phyloP scores from a whole-genome alignment of 1,140 invertebrate genomes.

The Nasonia giraulti region DNA sequence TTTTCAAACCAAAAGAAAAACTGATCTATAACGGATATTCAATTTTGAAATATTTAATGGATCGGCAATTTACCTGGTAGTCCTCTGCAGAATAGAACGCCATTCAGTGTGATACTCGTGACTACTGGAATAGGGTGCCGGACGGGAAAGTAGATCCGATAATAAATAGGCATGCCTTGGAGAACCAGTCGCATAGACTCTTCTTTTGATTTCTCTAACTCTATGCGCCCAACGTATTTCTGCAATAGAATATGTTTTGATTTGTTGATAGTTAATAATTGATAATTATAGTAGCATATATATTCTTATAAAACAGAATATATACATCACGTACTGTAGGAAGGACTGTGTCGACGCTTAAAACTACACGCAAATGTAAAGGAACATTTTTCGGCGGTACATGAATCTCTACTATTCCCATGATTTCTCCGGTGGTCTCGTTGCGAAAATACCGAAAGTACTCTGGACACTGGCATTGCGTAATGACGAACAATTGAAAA shows the following conservation, averaged over 20 bases:
- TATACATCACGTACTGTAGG: constrained; percentile 57
- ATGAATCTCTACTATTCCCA: constrained; percentile 62
- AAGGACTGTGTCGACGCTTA: constrained; percentile 60
- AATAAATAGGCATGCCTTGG: constrained; percentile 59
- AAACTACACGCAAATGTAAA: constrained; percentile 60
- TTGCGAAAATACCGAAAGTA: constrained; percentile 69
- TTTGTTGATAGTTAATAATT: not conserved
- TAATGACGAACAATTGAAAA: constrained; percentile 16
- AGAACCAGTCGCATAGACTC: constrained; percentile 58
- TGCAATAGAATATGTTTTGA: constrained; percentile 50
- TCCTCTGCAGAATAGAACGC: constrained; percentile 60
- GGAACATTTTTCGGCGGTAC: constrained; percentile 57
- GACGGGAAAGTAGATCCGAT: constrained; percentile 67
- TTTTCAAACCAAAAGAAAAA: not conserved
- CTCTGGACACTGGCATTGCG: constrained; percentile 69
- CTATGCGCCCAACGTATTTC: constrained; percentile 66
- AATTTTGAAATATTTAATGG: not conserved
- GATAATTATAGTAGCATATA: not conserved
- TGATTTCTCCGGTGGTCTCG: constrained; percentile 62
- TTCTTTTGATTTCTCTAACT: constrained; percentile 61
- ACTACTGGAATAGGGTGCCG: constrained; percentile 63
- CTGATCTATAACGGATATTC: not conserved
- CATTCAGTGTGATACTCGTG: constrained; percentile 63
- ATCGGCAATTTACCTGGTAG: constrained; percentile 51
- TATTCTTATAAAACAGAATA: not conserved